phyloP scores from a whole-genome alignment of 2,888 invertebrate species.

The Ceraclea dissimilis region DNA sequence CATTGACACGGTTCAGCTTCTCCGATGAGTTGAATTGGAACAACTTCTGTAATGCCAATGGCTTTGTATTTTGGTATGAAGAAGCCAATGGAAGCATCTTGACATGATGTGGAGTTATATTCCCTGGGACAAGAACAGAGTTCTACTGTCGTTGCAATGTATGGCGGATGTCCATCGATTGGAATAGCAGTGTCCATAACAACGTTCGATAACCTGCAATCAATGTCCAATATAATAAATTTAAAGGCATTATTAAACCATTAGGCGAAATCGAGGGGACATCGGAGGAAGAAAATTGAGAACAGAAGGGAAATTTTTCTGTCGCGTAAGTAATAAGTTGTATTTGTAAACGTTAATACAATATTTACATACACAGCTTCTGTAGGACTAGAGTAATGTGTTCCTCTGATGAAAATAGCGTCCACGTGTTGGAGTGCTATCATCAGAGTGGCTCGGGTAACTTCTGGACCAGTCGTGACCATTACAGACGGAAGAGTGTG shows the following conservation, averaged over 20 bases:
- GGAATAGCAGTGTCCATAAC: constrained; percentile 76
- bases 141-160: constrained; percentile 75
- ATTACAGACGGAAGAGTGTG: constrained; percentile 37
- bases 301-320: too few relatives aligned
- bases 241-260: too few relatives aligned
- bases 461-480: constrained; percentile 40
- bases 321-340: too few relatives aligned
- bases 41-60: constrained; percentile 53
- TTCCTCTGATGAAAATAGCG: constrained; percentile 68
- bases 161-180: constrained; percentile 56
- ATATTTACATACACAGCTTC: constrained; percentile 54
- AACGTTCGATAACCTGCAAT: constrained; percentile 60
- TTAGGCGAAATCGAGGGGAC: too few relatives aligned
- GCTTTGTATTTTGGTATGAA: constrained; percentile 54
- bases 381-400: constrained; percentile 54
- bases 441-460: constrained; percentile 78
- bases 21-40: constrained; percentile 73
- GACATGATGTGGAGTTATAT: constrained; percentile 85
- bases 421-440: constrained; percentile 83
- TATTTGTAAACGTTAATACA: too few relatives aligned
- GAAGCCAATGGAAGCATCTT: constrained; percentile 77
- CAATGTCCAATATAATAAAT: too few relatives aligned
- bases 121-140: constrained; percentile 74
- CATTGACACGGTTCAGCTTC: constrained; percentile 75
- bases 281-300: too few relatives aligned